Base-by-base conservation (phyloP, 30 jellyfish, hydroid and myxozoan species). In the Turritopsis rubra region DNA sequence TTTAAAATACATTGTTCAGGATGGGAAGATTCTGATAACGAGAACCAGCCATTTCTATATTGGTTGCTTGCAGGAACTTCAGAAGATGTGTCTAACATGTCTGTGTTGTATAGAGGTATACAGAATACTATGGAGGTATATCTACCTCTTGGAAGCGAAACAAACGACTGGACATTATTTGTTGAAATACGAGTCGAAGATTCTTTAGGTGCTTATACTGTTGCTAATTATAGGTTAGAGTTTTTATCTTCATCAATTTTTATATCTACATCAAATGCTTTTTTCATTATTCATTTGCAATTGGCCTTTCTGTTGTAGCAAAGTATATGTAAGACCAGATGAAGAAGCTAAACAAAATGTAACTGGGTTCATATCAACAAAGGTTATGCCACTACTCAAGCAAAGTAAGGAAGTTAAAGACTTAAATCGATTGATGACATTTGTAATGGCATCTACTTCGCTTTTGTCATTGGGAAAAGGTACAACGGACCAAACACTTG, bases 21-120 rank as follows among this genome's bases (percentile, higher is more conserved):
- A 22, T 88, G 96, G 96, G 23, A 52, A 52, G 99, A 93, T 65
- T 81, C 24, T 1, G 97, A 93, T 74, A 93, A 93, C 73, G 52
- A 1, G 8, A 83, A 88, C 52, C 72, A 72, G 53, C 99, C 99
- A 21, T 80, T 93, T 28, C 28, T 89, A 3, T 80, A 84, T 65
- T 81, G 89, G 92, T 74, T 93, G 52, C 79, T 65, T 16, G 88
- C 77, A 1, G 79, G 53, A 18, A 80, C 26, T 28, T 29, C 85
- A 7, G 82, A 82, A 18, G 80, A 70, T 0, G 26, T 91, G 8
- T 65, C 86, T 71, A 80, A 68, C 30, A 68, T 68, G 77, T 68
- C 82, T 23, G 82, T 86, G 20, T 31, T 92, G 21, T 93, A 88
- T 81, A 29, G 96, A 29, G 99, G 99, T 20, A 93, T 89, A 28